Percentiles rank a stretch among this genome's conserved stretches.
Conservation (phyloP, 2,113 vertebrate species). For the Myotis lucifugus region DNA sequence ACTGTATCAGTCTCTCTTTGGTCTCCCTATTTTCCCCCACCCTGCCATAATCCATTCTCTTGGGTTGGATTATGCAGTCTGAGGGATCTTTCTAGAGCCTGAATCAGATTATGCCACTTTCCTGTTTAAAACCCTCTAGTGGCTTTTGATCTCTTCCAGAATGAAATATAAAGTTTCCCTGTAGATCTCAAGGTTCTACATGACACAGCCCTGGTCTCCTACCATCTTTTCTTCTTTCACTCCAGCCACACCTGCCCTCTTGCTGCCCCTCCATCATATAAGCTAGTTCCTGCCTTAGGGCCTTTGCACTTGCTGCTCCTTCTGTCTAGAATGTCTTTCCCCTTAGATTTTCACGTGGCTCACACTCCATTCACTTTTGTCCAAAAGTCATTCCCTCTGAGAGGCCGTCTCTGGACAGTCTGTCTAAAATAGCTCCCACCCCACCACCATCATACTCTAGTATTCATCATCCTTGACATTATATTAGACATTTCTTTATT, state of each 20-base stretch:
- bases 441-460: neutral
- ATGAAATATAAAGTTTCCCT: neutral
- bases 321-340: neutral
- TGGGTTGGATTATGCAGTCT: neutral
- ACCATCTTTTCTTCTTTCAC: neutral
- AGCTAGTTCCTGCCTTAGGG: neutral
- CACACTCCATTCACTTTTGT: neutral
- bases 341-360: neutral
- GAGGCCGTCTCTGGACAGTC: neutral
- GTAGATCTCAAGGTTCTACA: neutral
- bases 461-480: neutral
- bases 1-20: neutral
- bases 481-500: slow-evolving; percentile 1
- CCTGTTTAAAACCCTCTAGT: slow-evolving; percentile 22
- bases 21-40: neutral
- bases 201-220: neutral
- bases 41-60: neutral
- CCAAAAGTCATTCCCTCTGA: slow-evolving; percentile 2
- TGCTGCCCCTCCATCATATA: neutral
- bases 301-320: neutral
- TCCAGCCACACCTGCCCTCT: neutral
- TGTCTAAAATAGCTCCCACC: neutral
- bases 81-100: slow-evolving; percentile 1
- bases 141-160: neutral
- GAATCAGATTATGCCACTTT: neutral